Evolutionary conservation across 1,140 invertebrate genomes (phyloP).

Genomic region (Neodiprion fabricii): DNA sequence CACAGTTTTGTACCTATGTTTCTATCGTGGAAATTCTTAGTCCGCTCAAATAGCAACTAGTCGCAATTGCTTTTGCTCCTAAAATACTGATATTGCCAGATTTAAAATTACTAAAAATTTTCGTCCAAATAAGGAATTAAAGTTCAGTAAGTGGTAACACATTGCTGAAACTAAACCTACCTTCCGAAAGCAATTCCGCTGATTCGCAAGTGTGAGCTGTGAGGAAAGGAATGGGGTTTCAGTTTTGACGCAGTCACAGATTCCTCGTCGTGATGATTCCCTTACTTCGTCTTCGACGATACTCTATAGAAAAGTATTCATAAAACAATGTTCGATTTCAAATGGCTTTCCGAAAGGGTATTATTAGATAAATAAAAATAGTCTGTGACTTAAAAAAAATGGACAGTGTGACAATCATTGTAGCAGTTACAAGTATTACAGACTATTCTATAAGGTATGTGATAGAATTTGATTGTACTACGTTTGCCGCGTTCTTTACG

Average conservation of each 20-base stretch:
- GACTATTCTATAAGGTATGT: slow-evolving; percentile 54
- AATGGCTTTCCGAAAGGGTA: background rate
- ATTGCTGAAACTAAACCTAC: too few species aligned
- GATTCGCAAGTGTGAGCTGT: background rate
- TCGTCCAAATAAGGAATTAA: too few species aligned
- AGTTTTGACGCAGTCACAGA: background rate
- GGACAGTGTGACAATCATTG: background rate
- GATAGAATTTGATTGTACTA: slow-evolving; percentile 51
- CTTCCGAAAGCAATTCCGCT: too few species aligned
- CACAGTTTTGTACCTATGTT: too few species aligned
- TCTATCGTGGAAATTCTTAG: too few species aligned
- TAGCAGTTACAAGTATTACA: slow-evolving; percentile 2
- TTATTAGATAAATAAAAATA: background rate
- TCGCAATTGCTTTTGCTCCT: too few species aligned
- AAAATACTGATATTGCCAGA: too few species aligned
- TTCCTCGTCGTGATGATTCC: background rate
- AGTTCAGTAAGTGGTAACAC: too few species aligned
- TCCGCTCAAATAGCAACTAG: too few species aligned
- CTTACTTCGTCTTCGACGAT: background rate
- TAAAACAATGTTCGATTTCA: too few species aligned
- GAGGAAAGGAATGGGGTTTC: background rate
- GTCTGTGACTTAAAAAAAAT: background rate
- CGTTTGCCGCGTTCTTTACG: slow-evolving; percentile 35
- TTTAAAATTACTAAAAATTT: too few species aligned
- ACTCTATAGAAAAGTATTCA: too few species aligned